Evolutionary conservation across 1,140 invertebrate genomes (phyloP), one percentile per base, ranked within the genome.

Genomic region (Lordiphosa stackelbergi): DNA sequence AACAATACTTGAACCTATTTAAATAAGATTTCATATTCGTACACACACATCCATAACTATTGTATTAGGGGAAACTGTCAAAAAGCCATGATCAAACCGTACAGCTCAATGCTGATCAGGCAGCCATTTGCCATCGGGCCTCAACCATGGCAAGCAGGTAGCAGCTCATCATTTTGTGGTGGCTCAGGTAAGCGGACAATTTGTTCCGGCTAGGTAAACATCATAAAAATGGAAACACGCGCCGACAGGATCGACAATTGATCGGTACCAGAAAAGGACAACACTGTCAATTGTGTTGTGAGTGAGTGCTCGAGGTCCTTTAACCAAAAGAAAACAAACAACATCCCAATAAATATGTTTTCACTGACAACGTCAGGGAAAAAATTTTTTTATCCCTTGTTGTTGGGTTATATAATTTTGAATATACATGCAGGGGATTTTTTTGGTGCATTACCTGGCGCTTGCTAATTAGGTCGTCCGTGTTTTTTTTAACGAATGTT

Each of bases 11-110:
- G 72, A 81, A 83, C 64, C 78, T 83, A 77, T 83, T 84, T 83
- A 83, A 83, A 83, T 83, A 83, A 31, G 57, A 64, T 48, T 57
- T 60, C 22, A 22, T 22, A 4, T 22, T 22, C 22, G 5, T 22
- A 28, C 28, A 31, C 28, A 31, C 28, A 31, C 28, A 31, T 2
- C 0, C 24, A 28, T 28, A 28, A 2, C 2, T 28, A 16, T 16
- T 16, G 16, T 16, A 16, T 16, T 16, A 16, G 31, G 57, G 54
- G 63, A 79, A 81, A 68, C 72, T 58, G 77, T 83, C 77, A 75
- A 77, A 71, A 83, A 77, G 77, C 77, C 77, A 70, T 40, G 53
- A 83, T 84, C 74, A 83, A 83, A 58, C 60, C 77, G 56, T 65
- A 70, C 54, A 56, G 74, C 79, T 79, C 70, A 72, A 36, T 56